Evolutionary conservation across 2,113 vertebrate genomes (phyloP).

Genomic region (Nannospalax galili): DNA sequence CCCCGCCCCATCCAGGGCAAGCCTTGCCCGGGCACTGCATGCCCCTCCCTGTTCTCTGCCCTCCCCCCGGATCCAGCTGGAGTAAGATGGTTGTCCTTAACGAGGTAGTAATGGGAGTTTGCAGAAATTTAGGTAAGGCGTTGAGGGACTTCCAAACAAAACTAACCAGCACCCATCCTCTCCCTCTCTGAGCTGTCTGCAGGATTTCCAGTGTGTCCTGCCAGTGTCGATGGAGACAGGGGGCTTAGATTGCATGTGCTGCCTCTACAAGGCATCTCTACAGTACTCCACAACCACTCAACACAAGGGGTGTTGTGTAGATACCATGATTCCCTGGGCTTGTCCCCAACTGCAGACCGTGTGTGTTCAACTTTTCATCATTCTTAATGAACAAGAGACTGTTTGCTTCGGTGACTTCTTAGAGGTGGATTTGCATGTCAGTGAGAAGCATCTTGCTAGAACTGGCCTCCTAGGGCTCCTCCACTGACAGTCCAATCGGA

Average conservation of each 20-base stretch:
- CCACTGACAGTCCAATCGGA: accelerated
- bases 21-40: neutral
- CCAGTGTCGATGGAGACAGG: accelerated
- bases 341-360: neutral
- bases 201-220: accelerated
- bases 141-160: accelerated
- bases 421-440: neutral
- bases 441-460: no score
- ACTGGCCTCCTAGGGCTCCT: neutral
- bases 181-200: accelerated
- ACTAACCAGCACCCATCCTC: accelerated
- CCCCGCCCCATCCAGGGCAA: accelerated
- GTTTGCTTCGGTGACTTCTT: neutral
- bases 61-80: neutral
- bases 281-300: no score
- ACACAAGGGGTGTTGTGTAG: neutral
- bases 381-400: no score
- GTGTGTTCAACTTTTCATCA: neutral
- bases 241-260: accelerated
- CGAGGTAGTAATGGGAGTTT: accelerated
- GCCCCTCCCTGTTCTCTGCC: no score
- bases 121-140: neutral
- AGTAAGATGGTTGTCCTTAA: neutral
- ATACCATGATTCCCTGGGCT: accelerated
- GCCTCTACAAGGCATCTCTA: no score